Conservation (phyloP, 2,113 vertebrate species). For the Bothrops jararaca region DNA sequence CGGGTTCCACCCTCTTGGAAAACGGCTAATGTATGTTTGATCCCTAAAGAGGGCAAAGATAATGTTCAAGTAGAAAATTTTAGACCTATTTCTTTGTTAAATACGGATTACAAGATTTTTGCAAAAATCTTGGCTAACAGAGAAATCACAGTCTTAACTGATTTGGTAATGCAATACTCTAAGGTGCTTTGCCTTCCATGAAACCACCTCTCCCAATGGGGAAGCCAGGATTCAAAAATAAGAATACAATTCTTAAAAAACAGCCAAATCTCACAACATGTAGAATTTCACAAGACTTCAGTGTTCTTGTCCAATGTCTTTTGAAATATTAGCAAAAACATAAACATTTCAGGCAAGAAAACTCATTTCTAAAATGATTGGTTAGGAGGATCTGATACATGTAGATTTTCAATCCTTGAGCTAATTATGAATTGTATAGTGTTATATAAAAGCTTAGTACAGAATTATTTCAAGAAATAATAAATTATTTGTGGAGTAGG, state of each 20-base stretch:
- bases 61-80: too few species aligned
- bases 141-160: constrained; percentile 3
- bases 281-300: neutral
- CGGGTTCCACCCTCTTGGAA: too few species aligned
- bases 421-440: neutral
- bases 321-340: neutral
- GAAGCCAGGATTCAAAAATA: neutral
- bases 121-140: too few species aligned
- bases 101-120: too few species aligned
- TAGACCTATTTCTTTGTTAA: too few species aligned
- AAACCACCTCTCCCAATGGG: neutral
- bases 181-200: neutral
- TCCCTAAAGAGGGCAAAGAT: too few species aligned
- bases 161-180: neutral
- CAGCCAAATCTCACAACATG: neutral
- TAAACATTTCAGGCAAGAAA: neutral
- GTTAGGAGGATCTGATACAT: neutral
- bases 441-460: neutral
- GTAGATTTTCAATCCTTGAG: neutral
- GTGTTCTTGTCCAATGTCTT: neutral
- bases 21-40: too few species aligned
- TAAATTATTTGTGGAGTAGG: neutral
- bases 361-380: neutral
- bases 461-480: neutral
- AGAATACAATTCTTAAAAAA: neutral